A percentile compares a stretch with the other conserved stretches of the same genome.
Evolutionary conservation across 2,113 vertebrate genomes (phyloP).

Genomic region (Pollimyrus isidori): DNA sequence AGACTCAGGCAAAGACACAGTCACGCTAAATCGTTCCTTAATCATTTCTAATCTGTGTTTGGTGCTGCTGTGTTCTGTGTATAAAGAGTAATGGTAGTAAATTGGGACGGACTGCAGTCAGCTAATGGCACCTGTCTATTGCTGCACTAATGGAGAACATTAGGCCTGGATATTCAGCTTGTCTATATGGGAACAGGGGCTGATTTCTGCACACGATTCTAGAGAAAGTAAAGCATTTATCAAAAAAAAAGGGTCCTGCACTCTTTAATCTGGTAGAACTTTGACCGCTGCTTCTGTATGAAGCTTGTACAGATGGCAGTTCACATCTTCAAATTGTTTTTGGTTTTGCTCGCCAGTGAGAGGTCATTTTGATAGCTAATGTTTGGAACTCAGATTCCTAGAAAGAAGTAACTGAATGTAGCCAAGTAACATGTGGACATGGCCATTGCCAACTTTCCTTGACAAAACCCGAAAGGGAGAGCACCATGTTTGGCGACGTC

Average conservation of each 20-base stretch:
- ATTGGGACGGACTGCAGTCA: constrained; percentile 6
- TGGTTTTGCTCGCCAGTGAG: neutral
- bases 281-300: neutral
- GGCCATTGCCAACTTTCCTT: neutral
- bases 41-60: constrained; percentile 35
- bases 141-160: neutral
- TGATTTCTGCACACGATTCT: neutral
- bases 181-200: neutral
- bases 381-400: neutral
- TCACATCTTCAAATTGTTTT: neutral
- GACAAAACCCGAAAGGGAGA: neutral
- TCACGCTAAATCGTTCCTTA: constrained; percentile 18
- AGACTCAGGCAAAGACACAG: neutral
- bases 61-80: constrained; percentile 21
- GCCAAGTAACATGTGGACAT: neutral
- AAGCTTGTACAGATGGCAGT: neutral
- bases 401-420: neutral
- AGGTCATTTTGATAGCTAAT: neutral
- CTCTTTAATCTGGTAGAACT: neutral
- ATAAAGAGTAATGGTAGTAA: constrained; percentile 24
- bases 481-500: neutral
- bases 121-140: constrained; percentile 8
- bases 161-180: neutral
- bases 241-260: neutral
- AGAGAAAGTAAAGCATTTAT: neutral